Evolutionary conservation across 1,140 invertebrate genomes (phyloP).

Genomic region (Papilio machaon): DNA sequence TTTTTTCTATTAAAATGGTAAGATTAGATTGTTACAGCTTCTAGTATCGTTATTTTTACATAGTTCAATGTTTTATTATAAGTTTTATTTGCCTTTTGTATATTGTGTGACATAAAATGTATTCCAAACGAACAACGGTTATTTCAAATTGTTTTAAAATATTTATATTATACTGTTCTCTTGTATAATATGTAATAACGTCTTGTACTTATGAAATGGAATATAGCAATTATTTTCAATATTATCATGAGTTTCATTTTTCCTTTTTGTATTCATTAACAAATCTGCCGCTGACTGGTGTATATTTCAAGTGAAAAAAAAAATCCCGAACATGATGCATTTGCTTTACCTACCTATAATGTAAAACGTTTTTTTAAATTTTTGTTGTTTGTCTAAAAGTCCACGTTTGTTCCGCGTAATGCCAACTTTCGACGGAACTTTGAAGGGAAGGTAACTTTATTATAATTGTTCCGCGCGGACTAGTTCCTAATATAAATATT

Average conservation of each 20-base stretch:
- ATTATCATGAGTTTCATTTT: constrained; percentile 14
- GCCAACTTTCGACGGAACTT: too few species aligned
- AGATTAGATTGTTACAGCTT: constrained; percentile 25
- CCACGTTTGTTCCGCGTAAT: too few species aligned
- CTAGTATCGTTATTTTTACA: constrained; percentile 27
- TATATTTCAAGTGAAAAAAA: too few species aligned
- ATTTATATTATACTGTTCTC: constrained; percentile 66
- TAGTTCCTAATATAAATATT: too few species aligned
- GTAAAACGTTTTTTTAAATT: too few species aligned
- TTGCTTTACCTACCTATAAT: too few species aligned
- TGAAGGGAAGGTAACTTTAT: too few species aligned
- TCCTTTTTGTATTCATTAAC: neutral
- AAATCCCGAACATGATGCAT: too few species aligned
- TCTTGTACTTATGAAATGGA: constrained; percentile 76
- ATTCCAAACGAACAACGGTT: constrained; percentile 30
- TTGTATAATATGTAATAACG: constrained; percentile 63
- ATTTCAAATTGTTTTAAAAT: constrained; percentile 52
- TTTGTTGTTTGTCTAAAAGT: too few species aligned
- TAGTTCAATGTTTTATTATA: constrained; percentile 24
- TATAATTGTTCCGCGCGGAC: too few species aligned
- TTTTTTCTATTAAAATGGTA: constrained; percentile 1
- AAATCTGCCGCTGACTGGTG: neutral
- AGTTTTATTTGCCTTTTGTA: constrained; percentile 33
- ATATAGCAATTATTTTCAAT: constrained; percentile 74
- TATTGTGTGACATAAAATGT: constrained; percentile 13